Evolutionary conservation across 2,797 vertebrate species (phyloP), one percentile per base, ranked within the genome.

Genomic region (Pangasius macronema): DNA sequence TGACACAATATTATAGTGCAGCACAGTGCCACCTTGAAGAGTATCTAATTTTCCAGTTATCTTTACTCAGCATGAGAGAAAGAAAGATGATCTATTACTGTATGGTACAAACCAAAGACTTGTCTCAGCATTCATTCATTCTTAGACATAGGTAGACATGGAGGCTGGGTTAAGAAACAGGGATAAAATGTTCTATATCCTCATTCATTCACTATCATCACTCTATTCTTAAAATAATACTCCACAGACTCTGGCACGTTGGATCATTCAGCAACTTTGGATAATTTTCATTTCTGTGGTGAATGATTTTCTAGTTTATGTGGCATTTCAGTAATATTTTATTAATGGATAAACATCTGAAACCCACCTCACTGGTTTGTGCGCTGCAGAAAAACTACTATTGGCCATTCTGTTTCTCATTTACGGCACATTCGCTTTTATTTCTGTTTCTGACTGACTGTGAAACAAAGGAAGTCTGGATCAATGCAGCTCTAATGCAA

Each of bases 401-500:
- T 80, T n/a, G 24, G 53, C 33, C 53, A 14, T 39, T 24, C 18
- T 13, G 20, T 39, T 59, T 63, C 57, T 63, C n/a, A 63, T 59
- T 70, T 49, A 42, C 1, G 2, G 76, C 30, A 22, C 65, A 11
- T n/a, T 70, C 16, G 72, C 63, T 42, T 68, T 59, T 39, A 33
- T 68, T 81, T 81, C 49, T 20, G 46, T 73, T 84, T 53, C 83
- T 88, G 67, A 68, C n/a, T 84, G 72, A 63, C 70, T 61, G 76
- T 75, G 61, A 76, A 83, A 85, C 55, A 80, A 83, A 87, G 72
- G 18, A 83, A 14, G 42, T 82, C 72, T 82, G 59, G 85, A 87
- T 86, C 82, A 85, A 84, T 85, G 61, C 20, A n/a, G 46, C 57
- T 72, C 18, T 55, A 55, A 89, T 89, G 79, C 46, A 39, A 75